A percentile compares a stretch with the other conserved stretches of the same genome.
Evolutionary conservation across 2,797 vertebrate species (phyloP).

Genomic region (Cheirogaleus major): DNA sequence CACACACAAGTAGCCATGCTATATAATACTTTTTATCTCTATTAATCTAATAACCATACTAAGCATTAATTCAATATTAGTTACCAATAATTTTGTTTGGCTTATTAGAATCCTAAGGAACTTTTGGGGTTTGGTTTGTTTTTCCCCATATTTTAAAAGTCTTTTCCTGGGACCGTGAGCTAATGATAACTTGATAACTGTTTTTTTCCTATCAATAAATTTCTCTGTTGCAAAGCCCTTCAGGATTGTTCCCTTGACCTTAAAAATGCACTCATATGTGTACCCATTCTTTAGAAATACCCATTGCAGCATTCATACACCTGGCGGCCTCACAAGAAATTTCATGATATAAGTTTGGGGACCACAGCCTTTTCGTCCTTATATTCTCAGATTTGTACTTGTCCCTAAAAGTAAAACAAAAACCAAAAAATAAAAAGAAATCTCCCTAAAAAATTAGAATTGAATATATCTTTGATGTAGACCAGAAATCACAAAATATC

Average conservation of each 20-base stretch:
- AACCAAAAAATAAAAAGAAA: neutral
- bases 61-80: slow-evolving; percentile 39
- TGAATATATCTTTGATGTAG: neutral
- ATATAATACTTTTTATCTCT: neutral
- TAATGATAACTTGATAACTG: neutral
- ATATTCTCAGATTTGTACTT: neutral
- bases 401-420: neutral
- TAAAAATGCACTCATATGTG: neutral
- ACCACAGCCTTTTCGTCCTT: neutral
- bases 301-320: neutral
- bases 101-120: slow-evolving; percentile 30
- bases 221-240: neutral
- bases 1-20: neutral
- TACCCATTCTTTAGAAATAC: neutral
- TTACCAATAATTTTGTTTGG: neutral
- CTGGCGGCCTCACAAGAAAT: neutral
- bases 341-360: neutral
- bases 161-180: neutral
- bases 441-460: neutral
- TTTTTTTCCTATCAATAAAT: neutral
- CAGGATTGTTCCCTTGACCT: neutral
- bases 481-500: neutral
- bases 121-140: neutral
- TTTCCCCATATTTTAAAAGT: neutral
- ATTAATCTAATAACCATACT: slow-evolving; percentile 42